phyloP scores from a whole-genome alignment of 2,113 vertebrate genomes.

The Nyctereutes procyonoides region DNA sequence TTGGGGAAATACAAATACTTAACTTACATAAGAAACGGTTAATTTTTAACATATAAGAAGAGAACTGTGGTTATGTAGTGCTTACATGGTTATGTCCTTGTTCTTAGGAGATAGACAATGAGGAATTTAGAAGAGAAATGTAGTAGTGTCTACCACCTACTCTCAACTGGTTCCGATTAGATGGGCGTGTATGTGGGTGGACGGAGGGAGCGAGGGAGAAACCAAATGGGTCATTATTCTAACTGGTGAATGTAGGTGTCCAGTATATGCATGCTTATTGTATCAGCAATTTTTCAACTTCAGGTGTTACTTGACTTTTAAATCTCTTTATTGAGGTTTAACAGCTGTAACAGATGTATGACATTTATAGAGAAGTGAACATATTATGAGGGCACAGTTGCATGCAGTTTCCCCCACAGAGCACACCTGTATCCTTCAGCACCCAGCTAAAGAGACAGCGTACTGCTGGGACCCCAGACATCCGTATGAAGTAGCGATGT shows the following conservation, averaged over 20 bases:
- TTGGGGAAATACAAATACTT: not conserved
- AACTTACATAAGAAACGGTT: not conserved
- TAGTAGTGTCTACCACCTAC: not conserved
- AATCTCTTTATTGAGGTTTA: not conserved
- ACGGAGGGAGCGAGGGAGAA: not conserved
- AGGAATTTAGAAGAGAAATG: not conserved
- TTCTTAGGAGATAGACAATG: not conserved
- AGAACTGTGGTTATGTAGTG: not conserved
- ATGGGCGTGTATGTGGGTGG: not conserved
- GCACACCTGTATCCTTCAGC: not conserved
- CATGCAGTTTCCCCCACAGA: not conserved
- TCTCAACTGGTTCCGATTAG: not conserved
- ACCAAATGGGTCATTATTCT: not conserved
- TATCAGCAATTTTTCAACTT: not conserved
- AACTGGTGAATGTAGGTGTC: not conserved
- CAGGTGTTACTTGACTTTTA: not conserved
- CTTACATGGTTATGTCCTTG: not conserved
- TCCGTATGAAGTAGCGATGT: not conserved
- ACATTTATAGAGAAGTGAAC: conserved; percentile 1
- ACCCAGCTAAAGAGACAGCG: not conserved
- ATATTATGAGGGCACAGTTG: not conserved
- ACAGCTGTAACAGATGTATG: not conserved
- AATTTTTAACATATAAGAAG: not conserved
- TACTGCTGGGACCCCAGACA: not conserved
- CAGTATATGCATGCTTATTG: not conserved